phyloP scores from a whole-genome alignment of 2,888 invertebrate species.

The Oligia fasciuncula region DNA sequence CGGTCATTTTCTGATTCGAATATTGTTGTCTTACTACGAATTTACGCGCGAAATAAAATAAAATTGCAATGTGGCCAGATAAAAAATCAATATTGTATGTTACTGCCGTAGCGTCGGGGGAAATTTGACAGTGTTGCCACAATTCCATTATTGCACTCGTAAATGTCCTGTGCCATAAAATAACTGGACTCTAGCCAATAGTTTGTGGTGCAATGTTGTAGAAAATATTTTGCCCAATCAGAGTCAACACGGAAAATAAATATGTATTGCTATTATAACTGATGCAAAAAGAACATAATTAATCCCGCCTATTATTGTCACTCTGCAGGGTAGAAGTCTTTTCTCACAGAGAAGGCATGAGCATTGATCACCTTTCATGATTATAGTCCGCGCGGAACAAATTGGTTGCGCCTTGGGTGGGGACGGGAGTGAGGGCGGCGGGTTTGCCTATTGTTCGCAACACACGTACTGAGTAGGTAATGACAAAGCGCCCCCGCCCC shows the following conservation, averaged over 20 bases:
- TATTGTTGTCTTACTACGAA: too few species aligned
- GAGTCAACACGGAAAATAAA: not conserved
- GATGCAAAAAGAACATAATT: not conserved
- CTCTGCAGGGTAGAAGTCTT: not conserved
- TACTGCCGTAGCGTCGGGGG: constrained; percentile 17
- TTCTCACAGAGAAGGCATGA: not conserved
- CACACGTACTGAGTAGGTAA: too few species aligned
- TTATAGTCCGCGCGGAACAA: too few species aligned
- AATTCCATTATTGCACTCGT: constrained; percentile 24
- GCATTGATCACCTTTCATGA: not conserved
- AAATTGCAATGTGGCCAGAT: constrained; percentile 14
- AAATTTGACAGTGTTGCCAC: constrained; percentile 41
- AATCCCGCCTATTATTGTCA: not conserved
- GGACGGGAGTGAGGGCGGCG: too few species aligned
- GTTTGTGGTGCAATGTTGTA: not conserved
- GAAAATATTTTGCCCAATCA: not conserved
- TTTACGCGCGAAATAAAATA: constrained; percentile 11
- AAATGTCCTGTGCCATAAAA: constrained; percentile 10
- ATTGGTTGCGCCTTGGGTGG: too few species aligned
- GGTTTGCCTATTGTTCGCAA: too few species aligned
- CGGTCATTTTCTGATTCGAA: too few species aligned
- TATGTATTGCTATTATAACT: too few species aligned
- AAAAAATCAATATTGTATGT: constrained; percentile 31
- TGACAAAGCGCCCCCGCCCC: too few species aligned
- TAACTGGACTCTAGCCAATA: constrained; percentile 9